Conservation (phyloP, 2,797 vertebrate species). For the Thamnophis elegans region DNA sequence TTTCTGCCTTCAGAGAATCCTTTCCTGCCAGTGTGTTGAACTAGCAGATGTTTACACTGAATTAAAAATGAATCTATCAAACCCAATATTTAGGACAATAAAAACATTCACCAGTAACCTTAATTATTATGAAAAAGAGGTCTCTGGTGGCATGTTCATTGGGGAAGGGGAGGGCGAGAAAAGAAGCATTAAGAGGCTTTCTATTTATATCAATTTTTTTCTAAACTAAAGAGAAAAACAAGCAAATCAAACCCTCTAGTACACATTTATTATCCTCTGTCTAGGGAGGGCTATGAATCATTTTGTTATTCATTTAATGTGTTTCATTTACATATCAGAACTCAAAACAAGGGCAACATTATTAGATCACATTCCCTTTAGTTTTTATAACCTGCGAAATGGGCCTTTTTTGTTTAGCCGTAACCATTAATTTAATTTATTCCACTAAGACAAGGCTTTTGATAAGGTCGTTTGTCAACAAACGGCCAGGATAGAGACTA, state of each 20-base stretch:
- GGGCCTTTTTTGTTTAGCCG: constrained; percentile 57
- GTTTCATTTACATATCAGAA: constrained; percentile 66
- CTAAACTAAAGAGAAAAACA: constrained; percentile 25
- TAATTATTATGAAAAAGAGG: constrained; percentile 69
- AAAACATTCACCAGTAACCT: constrained; percentile 64
- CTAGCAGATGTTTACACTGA: constrained; percentile 33
- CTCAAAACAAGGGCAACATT: constrained; percentile 55
- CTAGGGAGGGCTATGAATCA: constrained; percentile 60
- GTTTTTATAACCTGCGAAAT: constrained; percentile 33
- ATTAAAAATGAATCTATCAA: constrained; percentile 58
- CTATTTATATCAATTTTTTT: constrained; percentile 67
- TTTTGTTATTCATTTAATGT: constrained; percentile 53
- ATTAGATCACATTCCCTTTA: constrained; percentile 50
- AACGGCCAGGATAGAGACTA: constrained; percentile 50
- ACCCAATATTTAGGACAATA: constrained; percentile 57
- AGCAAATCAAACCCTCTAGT: constrained; percentile 32
- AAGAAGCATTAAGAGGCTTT: constrained; percentile 59
- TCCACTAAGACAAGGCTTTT: constrained; percentile 54
- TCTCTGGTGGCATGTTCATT: constrained; percentile 62
- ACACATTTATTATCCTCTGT: constrained; percentile 61
- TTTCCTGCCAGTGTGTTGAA: not conserved
- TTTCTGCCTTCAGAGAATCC: constrained; percentile 20
- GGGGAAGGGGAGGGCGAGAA: constrained; percentile 27
- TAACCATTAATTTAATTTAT: constrained; percentile 61
- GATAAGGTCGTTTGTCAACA: constrained; percentile 68